A percentile compares a stretch with the other conserved stretches of the same genome.
These are phyloP conservation scores for Clostera curtula DNA, from an alignment of 2,888 invertebrate genomes.

Conservation along the genomic window DNA sequence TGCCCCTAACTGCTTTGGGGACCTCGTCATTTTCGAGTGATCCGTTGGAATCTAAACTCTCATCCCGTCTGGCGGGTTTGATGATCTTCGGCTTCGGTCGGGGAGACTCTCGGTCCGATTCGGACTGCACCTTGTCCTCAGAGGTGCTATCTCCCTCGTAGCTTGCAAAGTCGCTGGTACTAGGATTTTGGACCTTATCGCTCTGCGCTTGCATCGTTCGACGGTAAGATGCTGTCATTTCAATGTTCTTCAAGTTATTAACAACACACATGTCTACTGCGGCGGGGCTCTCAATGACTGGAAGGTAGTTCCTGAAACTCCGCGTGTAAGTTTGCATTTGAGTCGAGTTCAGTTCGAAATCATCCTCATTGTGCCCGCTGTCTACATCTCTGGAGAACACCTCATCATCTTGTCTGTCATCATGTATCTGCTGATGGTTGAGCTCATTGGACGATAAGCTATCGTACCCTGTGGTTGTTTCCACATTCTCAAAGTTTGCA, in stretches of 20 bases:
- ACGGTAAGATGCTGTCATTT: constrained; percentile 54
- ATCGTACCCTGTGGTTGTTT: constrained; percentile 66
- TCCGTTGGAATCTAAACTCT: constrained; percentile 61
- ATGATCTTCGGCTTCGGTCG: constrained; percentile 75
- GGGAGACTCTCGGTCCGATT: constrained; percentile 55
- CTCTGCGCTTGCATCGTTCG: constrained; percentile 30
- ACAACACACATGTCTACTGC: constrained; percentile 62
- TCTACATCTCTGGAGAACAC: constrained; percentile 54
- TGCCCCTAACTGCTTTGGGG: constrained; percentile 78
- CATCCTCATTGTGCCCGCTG: constrained; percentile 84
- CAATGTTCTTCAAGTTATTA: constrained; percentile 65
- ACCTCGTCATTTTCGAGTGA: constrained; percentile 56
- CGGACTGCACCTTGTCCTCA: constrained; percentile 68
- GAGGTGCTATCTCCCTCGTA: constrained; percentile 76
- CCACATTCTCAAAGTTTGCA: constrained; percentile 60
- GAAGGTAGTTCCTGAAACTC: constrained; percentile 65
- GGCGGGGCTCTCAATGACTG: constrained; percentile 63
- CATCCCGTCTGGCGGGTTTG: constrained; percentile 66
- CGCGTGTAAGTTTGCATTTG: constrained; percentile 76
- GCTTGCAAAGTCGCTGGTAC: constrained; percentile 61
- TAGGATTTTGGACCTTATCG: constrained; percentile 40
- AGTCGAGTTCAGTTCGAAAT: constrained; percentile 77
- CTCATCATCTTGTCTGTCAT: constrained; percentile 46
- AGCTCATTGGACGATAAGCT: constrained; percentile 62
- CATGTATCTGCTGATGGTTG: constrained; percentile 48